phyloP scores from a whole-genome alignment of 1,140 invertebrate genomes.

The Halictus rubicundus region DNA sequence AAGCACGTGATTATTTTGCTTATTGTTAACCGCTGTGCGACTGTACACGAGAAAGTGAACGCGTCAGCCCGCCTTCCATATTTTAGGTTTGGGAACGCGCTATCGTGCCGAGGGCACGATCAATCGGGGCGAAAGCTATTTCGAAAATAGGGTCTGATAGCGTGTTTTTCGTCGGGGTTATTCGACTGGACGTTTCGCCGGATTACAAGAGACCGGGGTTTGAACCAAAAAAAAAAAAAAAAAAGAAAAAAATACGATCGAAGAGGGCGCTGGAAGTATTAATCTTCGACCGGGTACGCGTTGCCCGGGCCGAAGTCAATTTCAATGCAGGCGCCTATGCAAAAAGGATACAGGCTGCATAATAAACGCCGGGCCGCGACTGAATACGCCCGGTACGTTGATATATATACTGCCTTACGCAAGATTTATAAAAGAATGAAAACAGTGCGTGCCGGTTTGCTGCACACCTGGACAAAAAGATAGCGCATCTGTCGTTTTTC shows the following conservation, averaged over 20 bases:
- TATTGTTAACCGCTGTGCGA: too few species aligned
- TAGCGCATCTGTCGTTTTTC: too few species aligned
- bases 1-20: too few species aligned
- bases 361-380: constrained; percentile 37
- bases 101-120: too few species aligned
- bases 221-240: too few species aligned
- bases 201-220: not conserved
- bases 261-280: constrained; percentile 44
- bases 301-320: constrained; percentile 50
- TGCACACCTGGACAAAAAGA: not conserved
- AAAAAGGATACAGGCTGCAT: constrained; percentile 42
- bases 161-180: not conserved
- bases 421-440: constrained; percentile 65
- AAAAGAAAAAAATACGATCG: constrained; percentile 23
- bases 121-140: too few species aligned
- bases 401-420: constrained; percentile 54
- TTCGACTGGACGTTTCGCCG: too few species aligned
- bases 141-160: not conserved
- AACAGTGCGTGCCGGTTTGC: constrained; percentile 27
- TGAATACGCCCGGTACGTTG: constrained; percentile 34
- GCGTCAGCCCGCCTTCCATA: too few species aligned
- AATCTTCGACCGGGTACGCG: constrained; percentile 43
- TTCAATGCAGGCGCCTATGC: constrained; percentile 50
- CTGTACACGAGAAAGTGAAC: too few species aligned
- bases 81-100: too few species aligned